Evolutionary conservation across 2,888 invertebrate species (phyloP).

Genomic region (Myopa testacea): DNA sequence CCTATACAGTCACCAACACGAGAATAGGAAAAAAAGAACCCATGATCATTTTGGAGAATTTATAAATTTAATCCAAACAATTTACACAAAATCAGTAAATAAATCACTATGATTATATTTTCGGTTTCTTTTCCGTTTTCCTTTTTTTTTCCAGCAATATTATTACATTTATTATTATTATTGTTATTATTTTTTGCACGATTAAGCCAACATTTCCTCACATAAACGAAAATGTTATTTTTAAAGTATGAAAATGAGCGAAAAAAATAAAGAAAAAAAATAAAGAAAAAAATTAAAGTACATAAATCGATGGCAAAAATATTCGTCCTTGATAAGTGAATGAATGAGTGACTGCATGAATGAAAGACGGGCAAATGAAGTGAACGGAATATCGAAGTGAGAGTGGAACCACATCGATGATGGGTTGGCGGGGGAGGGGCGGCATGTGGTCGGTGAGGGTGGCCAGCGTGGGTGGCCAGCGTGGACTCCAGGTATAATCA

Average conservation of each 20-base stretch:
- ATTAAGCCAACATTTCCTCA: background rate
- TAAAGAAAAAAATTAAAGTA: constrained; percentile 12
- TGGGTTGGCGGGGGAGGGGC: background rate
- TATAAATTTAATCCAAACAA: too few relatives aligned
- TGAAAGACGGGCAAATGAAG: constrained; percentile 6
- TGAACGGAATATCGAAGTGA: background rate
- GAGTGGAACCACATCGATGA: background rate
- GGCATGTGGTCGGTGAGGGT: background rate
- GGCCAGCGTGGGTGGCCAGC: constrained; percentile 10
- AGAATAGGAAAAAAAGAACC: too few relatives aligned
- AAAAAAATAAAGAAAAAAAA: background rate
- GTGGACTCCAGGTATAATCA: constrained; percentile 9
- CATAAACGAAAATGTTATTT: constrained; percentile 9
- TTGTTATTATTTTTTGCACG: too few relatives aligned
- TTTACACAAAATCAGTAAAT: too few relatives aligned
- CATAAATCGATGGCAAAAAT: constrained; percentile 31
- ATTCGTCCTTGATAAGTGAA: constrained; percentile 24
- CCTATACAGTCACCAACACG: too few relatives aligned
- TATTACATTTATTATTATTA: too few relatives aligned
- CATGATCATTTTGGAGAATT: too few relatives aligned
- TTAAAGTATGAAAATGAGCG: background rate
- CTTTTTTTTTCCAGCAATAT: too few relatives aligned
- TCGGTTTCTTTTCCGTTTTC: too few relatives aligned
- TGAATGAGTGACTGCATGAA: constrained; percentile 14
- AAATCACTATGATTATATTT: too few relatives aligned